These are phyloP conservation scores for Rhagoletis pomonella DNA, from an alignment of 1,140 invertebrate species.

Conservation along the genomic window DNA sequence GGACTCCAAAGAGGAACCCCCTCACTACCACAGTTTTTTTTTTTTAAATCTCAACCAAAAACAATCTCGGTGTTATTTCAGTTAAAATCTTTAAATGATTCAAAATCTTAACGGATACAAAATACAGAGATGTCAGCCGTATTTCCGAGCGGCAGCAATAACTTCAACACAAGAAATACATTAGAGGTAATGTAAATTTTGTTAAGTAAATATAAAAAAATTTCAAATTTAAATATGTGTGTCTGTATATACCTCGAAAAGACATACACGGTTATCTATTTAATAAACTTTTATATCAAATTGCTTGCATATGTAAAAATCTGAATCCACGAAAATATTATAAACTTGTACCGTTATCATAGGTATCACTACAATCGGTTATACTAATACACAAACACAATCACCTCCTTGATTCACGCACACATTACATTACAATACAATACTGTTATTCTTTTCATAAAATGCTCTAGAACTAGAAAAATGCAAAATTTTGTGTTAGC, in stretches of 20 bases:
- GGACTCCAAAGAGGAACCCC: too few relatives aligned
- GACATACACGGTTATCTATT: background rate
- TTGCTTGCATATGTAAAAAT: conserved; percentile 34
- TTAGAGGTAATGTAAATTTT: conserved; percentile 2
- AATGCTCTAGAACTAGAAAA: conserved; percentile 12
- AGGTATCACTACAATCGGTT: background rate
- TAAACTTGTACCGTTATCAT: conserved; percentile 1
- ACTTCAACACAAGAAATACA: background rate
- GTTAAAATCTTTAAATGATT: conserved; percentile 17
- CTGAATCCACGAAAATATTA: conserved; percentile 21
- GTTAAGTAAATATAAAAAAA: background rate
- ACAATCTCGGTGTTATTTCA: background rate
- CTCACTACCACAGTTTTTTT: too few relatives aligned
- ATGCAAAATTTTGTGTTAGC: conserved; percentile 27
- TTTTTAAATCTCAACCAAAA: too few relatives aligned
- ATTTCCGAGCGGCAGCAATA: background rate
- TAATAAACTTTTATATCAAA: conserved; percentile 25
- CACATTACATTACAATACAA: conserved; percentile 28
- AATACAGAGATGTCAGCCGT: background rate
- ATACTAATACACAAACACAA: conserved; percentile 4
- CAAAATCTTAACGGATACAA: background rate
- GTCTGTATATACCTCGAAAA: background rate
- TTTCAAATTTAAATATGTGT: background rate
- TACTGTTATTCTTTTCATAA: conserved; percentile 19
- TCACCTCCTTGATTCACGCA: conserved; percentile 3